phyloP scores from a whole-genome alignment of 2,113 vertebrate genomes.

The Rhinoderma darwinii region DNA sequence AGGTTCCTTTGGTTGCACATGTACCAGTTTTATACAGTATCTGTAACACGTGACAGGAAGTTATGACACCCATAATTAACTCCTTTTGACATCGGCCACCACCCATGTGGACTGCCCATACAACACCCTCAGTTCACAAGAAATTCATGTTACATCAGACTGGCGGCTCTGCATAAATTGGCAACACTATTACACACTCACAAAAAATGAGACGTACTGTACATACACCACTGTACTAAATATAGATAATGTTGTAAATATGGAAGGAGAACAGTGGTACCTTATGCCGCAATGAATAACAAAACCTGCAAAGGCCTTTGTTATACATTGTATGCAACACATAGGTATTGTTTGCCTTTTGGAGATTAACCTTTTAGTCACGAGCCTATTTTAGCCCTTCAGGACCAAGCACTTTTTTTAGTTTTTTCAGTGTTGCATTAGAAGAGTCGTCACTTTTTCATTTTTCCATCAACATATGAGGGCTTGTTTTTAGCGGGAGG shows the following conservation, averaged over 20 bases:
- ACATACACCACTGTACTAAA: background rate
- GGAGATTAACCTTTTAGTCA: no score
- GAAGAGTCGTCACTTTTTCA: no score
- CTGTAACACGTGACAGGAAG: background rate
- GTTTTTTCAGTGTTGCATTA: no score
- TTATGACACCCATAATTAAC: background rate
- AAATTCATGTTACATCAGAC: background rate
- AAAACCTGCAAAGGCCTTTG: background rate
- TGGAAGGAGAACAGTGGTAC: background rate
- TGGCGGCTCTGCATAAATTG: background rate
- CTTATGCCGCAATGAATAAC: background rate
- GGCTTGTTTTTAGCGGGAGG: no score
- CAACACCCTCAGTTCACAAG: background rate
- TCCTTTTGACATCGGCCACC: background rate
- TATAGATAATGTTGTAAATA: background rate
- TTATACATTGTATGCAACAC: background rate
- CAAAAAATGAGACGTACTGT: background rate
- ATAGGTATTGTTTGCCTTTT: no score
- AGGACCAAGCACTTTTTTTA: no score
- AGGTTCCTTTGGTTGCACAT: background rate
- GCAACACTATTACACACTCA: background rate
- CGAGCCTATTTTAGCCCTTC: no score
- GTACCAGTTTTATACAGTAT: no score
- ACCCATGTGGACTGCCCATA: conserved; percentile 5
- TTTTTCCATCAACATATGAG: no score